Evolutionary conservation across 35 echinoderm and acorn worm species (phyloP).

Genomic region (Heliocidaris erythrogramma): DNA sequence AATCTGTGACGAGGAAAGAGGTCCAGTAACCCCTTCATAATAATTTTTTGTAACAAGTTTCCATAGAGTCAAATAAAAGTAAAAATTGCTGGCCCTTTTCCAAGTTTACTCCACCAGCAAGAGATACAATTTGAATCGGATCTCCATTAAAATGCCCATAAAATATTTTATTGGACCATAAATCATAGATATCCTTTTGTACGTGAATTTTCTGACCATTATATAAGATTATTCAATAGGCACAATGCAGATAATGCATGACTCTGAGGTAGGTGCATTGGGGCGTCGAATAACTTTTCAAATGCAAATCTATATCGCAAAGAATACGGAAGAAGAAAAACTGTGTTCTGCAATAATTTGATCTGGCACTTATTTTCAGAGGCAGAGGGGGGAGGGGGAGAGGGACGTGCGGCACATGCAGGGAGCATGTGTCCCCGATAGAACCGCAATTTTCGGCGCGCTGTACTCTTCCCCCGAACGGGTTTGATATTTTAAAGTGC

Average conservation of each 20-base stretch:
- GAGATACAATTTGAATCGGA: not conserved
- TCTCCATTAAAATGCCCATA: not conserved
- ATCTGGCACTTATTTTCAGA: no score
- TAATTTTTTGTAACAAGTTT: not conserved
- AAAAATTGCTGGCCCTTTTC: not conserved
- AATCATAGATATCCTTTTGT: not conserved
- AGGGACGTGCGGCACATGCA: no score
- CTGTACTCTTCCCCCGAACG: no score
- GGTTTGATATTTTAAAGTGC: no score
- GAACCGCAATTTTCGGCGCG: no score
- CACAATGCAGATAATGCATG: not conserved
- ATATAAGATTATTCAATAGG: not conserved
- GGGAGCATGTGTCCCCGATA: no score
- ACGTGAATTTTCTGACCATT: not conserved
- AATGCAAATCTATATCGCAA: no score
- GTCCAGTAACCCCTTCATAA: not conserved
- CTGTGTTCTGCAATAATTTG: no score
- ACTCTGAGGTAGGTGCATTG: not conserved
- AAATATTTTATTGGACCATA: conserved; percentile 7
- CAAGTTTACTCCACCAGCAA: not conserved
- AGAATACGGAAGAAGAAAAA: no score
- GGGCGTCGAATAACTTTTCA: no score
- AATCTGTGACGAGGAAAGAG: not conserved
- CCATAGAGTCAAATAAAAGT: not conserved
- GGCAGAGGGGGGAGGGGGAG: no score